Conservation (phyloP, 37 sponge, comb jelly and placozoan species). For the Bolinopsis microptera region DNA sequence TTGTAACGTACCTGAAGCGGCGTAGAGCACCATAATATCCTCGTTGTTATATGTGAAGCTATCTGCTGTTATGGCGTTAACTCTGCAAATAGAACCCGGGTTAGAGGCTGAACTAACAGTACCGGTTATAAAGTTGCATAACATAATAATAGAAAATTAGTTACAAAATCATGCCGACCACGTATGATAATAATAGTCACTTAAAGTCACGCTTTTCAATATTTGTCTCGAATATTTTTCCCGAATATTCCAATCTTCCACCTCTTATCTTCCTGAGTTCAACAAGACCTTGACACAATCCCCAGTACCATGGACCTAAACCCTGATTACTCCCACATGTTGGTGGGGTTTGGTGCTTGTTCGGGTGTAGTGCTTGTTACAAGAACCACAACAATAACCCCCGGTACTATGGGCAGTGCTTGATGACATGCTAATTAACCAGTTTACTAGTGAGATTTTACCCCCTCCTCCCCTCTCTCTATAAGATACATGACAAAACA, state of each 20-base stretch:
- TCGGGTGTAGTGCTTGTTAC: not conserved
- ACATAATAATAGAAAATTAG: no score
- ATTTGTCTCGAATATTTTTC: no score
- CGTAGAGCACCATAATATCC: slow-evolving; percentile 64
- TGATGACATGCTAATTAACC: not conserved
- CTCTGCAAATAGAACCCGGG: not conserved
- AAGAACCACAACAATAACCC: not conserved
- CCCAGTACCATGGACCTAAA: no score
- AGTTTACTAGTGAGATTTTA: not conserved
- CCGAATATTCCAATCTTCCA: no score
- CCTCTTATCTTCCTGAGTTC: no score
- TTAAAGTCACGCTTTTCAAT: no score
- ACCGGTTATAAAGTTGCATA: no score
- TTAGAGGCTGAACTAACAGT: no score
- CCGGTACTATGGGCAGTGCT: not conserved
- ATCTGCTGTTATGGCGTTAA: slow-evolving; percentile 23
- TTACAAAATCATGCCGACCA: no score
- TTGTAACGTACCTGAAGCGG: slow-evolving; percentile 49
- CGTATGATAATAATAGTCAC: no score
- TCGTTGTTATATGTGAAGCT: not conserved
- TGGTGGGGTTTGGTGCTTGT: not conserved
- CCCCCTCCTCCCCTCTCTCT: not conserved
- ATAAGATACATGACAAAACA: not conserved
- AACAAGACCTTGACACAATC: no score
- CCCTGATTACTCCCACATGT: no score